These are phyloP conservation scores for Coenonympha arcania DNA, from an alignment of 2,888 invertebrate genomes.

Conservation along the genomic window DNA sequence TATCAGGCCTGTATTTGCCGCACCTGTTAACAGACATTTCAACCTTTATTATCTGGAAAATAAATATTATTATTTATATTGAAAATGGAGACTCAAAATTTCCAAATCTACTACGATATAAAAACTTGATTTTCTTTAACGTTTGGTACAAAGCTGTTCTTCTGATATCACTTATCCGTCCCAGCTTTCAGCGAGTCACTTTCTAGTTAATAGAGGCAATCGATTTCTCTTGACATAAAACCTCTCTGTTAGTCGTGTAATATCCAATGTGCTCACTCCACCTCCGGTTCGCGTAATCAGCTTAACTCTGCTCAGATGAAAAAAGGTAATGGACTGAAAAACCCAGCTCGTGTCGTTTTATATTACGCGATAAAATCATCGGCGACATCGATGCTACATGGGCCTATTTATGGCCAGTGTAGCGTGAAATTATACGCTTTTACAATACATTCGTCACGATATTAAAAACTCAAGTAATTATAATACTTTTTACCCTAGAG, in stretches of 20 bases:
- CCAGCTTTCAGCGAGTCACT: background rate
- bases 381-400: conserved; percentile 1
- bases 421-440: background rate
- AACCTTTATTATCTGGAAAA: too few species aligned
- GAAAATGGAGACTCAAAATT: too few species aligned
- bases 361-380: conserved; percentile 11
- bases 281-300: conserved; percentile 53
- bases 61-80: too few species aligned
- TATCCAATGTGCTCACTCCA: conserved; percentile 31
- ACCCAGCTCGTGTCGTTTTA: conserved; percentile 30
- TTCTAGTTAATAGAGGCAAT: conserved; percentile 7
- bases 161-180: background rate
- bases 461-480: too few species aligned
- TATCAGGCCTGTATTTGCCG: too few species aligned
- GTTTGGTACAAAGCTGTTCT: background rate
- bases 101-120: too few species aligned
- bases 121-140: too few species aligned
- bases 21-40: too few species aligned
- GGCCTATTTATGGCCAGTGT: conserved; percentile 1
- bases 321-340: conserved; percentile 61
- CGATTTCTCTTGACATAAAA: conserved; percentile 13
- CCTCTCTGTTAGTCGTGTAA: conserved; percentile 16
- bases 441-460: too few species aligned
- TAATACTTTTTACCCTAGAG: too few species aligned
- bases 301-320: conserved; percentile 53